A percentile compares a stretch with the other conserved stretches of the same genome.
phyloP scores from a whole-genome alignment of 2,888 invertebrate genomes.

The Tubulanus polymorphus region DNA sequence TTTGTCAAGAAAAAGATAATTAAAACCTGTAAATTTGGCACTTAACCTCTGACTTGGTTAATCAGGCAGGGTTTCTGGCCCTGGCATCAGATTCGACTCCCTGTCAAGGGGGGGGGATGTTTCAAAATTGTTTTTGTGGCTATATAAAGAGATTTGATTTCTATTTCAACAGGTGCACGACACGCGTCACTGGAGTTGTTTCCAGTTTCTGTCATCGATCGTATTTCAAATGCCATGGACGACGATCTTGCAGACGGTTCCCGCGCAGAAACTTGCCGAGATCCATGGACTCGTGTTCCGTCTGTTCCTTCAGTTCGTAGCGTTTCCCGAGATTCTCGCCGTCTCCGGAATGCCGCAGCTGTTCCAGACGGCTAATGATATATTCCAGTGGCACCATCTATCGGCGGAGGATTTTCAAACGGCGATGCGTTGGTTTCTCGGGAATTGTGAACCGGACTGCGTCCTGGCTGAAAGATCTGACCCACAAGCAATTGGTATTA shows the following conservation, averaged over 20 bases:
- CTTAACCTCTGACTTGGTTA: too few species aligned
- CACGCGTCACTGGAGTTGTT: slow-evolving; percentile 67
- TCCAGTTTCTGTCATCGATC: slow-evolving; percentile 68
- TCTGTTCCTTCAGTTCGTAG: slow-evolving; percentile 68
- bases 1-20: too few species aligned
- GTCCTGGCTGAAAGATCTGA: slow-evolving; percentile 56
- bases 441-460: slow-evolving; percentile 68
- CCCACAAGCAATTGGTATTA: too few species aligned
- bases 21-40: too few species aligned
- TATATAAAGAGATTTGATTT: too few species aligned
- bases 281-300: slow-evolving; percentile 65
- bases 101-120: neutral
- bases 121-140: too few species aligned
- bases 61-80: too few species aligned
- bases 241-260: slow-evolving; percentile 41
- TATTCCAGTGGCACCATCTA: slow-evolving; percentile 36
- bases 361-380: slow-evolving; percentile 26
- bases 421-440: slow-evolving; percentile 70
- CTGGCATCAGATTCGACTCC: too few species aligned
- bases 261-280: slow-evolving; percentile 53
- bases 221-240: slow-evolving; percentile 68
- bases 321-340: slow-evolving; percentile 29
- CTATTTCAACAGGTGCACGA: slow-evolving; percentile 5
- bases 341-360: slow-evolving; percentile 19
- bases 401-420: slow-evolving; percentile 58